These are phyloP conservation scores for Allophyes oxyacanthae DNA, from an alignment of 2,888 invertebrate genomes.

Conservation along the genomic window DNA sequence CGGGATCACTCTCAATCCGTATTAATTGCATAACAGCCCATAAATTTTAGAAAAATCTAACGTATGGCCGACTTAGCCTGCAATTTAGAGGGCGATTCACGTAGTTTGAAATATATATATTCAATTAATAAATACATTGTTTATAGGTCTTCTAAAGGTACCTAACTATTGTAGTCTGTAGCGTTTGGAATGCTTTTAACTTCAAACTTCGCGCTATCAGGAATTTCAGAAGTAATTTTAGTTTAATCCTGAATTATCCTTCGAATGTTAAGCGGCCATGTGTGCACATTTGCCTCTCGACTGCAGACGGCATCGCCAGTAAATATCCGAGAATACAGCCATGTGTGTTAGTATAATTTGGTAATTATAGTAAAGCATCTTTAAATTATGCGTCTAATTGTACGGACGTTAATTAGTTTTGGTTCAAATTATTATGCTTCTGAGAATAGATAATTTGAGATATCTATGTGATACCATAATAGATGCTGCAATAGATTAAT, in stretches of 20 bases:
- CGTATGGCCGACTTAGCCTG: conserved; percentile 7
- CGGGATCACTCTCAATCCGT: conserved; percentile 26
- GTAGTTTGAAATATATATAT: too few species aligned
- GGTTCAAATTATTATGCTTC: conserved; percentile 32
- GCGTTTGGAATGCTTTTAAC: conserved; percentile 28
- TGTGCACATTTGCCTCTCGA: conserved; percentile 30
- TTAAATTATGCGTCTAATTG: too few species aligned
- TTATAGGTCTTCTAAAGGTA: not conserved
- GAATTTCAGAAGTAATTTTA: conserved; percentile 35
- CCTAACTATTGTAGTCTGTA: not conserved
- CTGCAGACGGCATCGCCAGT: conserved; percentile 26
- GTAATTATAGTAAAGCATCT: not conserved
- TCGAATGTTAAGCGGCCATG: conserved; percentile 22
- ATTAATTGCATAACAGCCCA: conserved; percentile 47
- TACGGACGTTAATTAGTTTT: conserved; percentile 52
- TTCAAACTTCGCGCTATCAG: conserved; percentile 34
- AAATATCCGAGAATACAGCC: conserved; percentile 33
- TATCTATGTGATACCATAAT: too few species aligned
- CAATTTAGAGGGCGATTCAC: conserved; percentile 8
- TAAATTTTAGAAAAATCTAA: conserved; percentile 33
- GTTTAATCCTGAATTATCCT: conserved; percentile 24
- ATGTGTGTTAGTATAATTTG: conserved; percentile 10
- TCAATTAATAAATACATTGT: too few species aligned
- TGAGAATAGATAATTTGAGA: too few species aligned
- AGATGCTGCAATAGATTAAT: too few species aligned